Conservation (phyloP, 1,140 invertebrate species). For the Eriocheir sinensis region DNA sequence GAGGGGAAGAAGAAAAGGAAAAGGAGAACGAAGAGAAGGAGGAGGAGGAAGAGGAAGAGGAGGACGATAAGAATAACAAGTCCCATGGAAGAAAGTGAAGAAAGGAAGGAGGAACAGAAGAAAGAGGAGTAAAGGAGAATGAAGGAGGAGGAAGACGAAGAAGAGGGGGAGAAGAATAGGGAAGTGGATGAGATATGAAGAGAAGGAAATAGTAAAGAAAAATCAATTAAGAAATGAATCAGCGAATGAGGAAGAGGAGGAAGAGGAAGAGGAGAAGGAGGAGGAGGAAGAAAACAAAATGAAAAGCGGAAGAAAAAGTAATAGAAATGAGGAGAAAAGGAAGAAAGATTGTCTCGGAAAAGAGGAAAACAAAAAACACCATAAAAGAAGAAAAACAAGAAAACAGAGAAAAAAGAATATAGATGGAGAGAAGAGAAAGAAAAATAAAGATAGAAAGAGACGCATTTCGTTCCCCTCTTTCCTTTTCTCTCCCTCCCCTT, state of each 20-base stretch:
- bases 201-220: not conserved
- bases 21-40: not conserved
- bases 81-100: not conserved
- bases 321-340: not conserved
- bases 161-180: too few relatives aligned
- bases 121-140: too few relatives aligned
- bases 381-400: not conserved
- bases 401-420: not conserved
- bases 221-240: not conserved
- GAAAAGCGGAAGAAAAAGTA: not conserved
- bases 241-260: not conserved
- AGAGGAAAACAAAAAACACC: not conserved
- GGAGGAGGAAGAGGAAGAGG: not conserved
- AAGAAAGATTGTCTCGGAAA: not conserved
- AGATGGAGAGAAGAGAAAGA: conserved; percentile 33
- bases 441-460: not conserved
- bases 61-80: not conserved
- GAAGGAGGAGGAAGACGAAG: too few relatives aligned
- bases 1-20: not conserved
- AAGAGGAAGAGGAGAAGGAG: not conserved
- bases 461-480: not conserved
- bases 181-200: too few relatives aligned
- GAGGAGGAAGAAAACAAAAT: not conserved
- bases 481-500: not conserved
- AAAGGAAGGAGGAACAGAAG: conserved; percentile 10